These are phyloP conservation scores for Eupithecia subfuscata DNA, from an alignment of 2,888 invertebrate species.

Conservation along the genomic window DNA sequence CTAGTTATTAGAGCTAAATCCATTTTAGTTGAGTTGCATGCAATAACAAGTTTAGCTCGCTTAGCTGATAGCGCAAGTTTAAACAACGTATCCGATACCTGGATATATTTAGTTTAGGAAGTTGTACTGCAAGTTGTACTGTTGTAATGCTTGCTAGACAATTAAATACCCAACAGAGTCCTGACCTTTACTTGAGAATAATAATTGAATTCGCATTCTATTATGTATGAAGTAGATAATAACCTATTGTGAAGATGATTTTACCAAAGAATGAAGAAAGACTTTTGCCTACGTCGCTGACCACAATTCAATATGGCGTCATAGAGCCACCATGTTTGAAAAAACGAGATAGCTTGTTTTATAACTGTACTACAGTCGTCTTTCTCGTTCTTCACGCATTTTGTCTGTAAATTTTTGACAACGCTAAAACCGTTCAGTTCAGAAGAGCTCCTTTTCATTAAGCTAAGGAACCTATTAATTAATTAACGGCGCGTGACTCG, in stretches of 20 bases:
- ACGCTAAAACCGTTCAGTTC: background rate
- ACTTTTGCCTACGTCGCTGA: too few relatives aligned
- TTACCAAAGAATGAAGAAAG: too few relatives aligned
- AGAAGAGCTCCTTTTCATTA: background rate
- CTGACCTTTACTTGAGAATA: too few relatives aligned
- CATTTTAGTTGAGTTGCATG: slow-evolving; percentile 14
- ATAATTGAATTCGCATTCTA: too few relatives aligned
- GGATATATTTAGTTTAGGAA: background rate
- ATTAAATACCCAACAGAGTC: background rate
- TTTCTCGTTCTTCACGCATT: background rate
- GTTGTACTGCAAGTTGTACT: background rate
- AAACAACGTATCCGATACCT: background rate
- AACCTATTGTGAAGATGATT: too few relatives aligned
- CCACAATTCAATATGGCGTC: too few relatives aligned
- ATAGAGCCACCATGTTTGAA: background rate
- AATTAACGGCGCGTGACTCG: too few relatives aligned
- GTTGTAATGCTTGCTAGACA: background rate
- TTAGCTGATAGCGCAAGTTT: background rate
- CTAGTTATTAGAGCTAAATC: background rate
- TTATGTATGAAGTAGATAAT: too few relatives aligned
- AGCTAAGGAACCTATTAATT: background rate
- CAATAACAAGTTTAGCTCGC: slow-evolving; percentile 25
- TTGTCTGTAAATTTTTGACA: background rate
- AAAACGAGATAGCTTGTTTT: background rate
- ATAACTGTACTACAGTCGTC: too few relatives aligned